These are phyloP conservation scores for Acanthosepion lycidas DNA, from an alignment of 2,888 invertebrate species.

Conservation along the genomic window DNA sequence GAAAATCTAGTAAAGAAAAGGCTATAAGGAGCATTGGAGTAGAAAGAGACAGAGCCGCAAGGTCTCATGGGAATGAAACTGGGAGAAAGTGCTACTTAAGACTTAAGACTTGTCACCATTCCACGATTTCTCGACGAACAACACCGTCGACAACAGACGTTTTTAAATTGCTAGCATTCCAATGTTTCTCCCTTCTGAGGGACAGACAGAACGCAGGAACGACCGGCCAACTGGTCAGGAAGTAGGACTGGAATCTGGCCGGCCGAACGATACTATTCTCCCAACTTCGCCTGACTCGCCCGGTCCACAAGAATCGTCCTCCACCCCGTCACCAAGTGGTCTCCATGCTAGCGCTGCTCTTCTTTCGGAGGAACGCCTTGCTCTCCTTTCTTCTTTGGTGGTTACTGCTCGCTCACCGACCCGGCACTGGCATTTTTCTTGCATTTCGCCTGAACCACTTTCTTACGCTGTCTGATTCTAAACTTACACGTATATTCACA, in stretches of 20 bases:
- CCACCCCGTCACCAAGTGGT: background rate
- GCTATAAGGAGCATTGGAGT: too few species aligned
- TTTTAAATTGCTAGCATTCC: background rate
- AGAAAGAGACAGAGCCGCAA: background rate
- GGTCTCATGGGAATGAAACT: background rate
- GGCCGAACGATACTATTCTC: background rate
- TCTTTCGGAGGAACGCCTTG: background rate
- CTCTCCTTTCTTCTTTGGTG: background rate
- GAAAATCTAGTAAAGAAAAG: background rate
- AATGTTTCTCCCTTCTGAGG: background rate
- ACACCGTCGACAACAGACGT: background rate
- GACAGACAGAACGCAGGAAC: background rate
- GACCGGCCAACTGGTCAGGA: background rate
- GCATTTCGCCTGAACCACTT: too few species aligned
- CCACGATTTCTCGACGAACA: background rate
- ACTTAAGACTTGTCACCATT: conserved; percentile 21
- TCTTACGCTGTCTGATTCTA: too few species aligned
- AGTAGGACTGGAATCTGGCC: background rate
- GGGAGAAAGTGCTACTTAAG: background rate
- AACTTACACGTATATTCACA: too few species aligned
- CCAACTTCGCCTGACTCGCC: background rate
- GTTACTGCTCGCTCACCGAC: background rate
- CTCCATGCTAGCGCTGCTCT: background rate
- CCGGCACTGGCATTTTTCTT: background rate
- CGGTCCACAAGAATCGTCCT: background rate